A percentile compares a stretch with the other conserved stretches of the same genome.
Conservation (phyloP, 2,888 invertebrate species). For the Apamea crenata region DNA sequence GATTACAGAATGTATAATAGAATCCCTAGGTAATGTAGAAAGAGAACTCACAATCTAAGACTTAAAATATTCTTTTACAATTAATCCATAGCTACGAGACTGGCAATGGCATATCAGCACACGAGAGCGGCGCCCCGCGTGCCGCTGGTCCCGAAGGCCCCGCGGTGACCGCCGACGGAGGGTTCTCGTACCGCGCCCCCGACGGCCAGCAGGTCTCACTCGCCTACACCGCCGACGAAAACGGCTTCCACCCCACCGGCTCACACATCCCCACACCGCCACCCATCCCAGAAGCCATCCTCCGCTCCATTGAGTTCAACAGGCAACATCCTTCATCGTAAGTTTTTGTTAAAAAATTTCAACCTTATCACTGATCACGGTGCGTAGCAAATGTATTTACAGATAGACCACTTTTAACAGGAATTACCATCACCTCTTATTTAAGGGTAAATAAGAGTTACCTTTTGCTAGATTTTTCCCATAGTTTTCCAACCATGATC, state of each 20-base stretch:
- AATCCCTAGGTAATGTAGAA: background rate
- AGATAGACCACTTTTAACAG: background rate
- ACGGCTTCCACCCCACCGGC: slow-evolving; percentile 91
- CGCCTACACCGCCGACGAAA: slow-evolving; percentile 92
- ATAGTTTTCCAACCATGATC: background rate
- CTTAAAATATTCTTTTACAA: background rate
- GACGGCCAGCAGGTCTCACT: slow-evolving; percentile 91
- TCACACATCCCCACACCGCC: slow-evolving; percentile 91
- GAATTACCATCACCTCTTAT: background rate
- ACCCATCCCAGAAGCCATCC: slow-evolving; percentile 89
- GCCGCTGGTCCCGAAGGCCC: slow-evolving; percentile 86
- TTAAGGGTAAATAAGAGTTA: background rate
- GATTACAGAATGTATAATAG: background rate
- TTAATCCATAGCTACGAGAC: slow-evolving; percentile 83
- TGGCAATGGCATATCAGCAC: slow-evolving; percentile 91
- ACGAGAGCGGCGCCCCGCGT: slow-evolving; percentile 89
- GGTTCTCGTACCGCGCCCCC: slow-evolving; percentile 91
- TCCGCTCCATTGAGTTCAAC: slow-evolving; percentile 84
- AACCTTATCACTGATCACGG: background rate
- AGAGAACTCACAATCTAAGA: background rate
- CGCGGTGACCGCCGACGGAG: slow-evolving; percentile 91
- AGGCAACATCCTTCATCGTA: slow-evolving; percentile 80
- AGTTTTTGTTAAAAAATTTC: slow-evolving; percentile 61
- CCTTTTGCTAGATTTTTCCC: too few species aligned
- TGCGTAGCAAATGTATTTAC: background rate